A percentile compares a stretch with the other conserved stretches of the same genome.
phyloP scores from a whole-genome alignment of 2,113 vertebrate genomes.

The Psittacara wagleri region DNA sequence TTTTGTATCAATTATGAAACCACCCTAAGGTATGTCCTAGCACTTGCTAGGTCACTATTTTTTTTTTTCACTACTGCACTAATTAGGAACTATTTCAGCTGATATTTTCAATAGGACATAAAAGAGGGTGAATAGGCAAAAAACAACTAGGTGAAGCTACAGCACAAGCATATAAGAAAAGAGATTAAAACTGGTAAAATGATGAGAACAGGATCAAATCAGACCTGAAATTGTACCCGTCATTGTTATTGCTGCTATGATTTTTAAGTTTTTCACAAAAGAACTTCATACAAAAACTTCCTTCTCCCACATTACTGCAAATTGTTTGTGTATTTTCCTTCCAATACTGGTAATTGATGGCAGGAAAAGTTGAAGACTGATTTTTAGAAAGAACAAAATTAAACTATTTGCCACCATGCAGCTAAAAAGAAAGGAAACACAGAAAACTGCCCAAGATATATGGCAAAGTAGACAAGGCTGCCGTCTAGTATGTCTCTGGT shows the following conservation, averaged over 20 bases:
- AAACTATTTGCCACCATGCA: neutral
- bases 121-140: neutral
- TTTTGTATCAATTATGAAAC: constrained; percentile 9
- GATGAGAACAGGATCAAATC: neutral
- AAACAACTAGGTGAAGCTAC: neutral
- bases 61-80: neutral
- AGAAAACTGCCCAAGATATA: neutral
- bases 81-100: constrained; percentile 37
- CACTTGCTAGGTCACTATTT: neutral
- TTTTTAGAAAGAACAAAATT: neutral
- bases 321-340: neutral
- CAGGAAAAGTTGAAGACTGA: neutral
- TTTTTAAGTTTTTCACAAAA: neutral
- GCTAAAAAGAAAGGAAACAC: neutral
- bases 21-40: neutral
- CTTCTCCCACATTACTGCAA: neutral
- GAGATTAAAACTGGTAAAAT: neutral
- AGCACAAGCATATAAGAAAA: neutral
- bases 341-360: neutral
- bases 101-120: neutral
- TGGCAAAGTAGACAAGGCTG: neutral
- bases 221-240: neutral
- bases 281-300: neutral
- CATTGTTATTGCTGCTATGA: neutral
- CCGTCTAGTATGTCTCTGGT: neutral